Base-by-base conservation (phyloP, 2,797 vertebrate genomes). In the Rhinatrema bivittatum region DNA sequence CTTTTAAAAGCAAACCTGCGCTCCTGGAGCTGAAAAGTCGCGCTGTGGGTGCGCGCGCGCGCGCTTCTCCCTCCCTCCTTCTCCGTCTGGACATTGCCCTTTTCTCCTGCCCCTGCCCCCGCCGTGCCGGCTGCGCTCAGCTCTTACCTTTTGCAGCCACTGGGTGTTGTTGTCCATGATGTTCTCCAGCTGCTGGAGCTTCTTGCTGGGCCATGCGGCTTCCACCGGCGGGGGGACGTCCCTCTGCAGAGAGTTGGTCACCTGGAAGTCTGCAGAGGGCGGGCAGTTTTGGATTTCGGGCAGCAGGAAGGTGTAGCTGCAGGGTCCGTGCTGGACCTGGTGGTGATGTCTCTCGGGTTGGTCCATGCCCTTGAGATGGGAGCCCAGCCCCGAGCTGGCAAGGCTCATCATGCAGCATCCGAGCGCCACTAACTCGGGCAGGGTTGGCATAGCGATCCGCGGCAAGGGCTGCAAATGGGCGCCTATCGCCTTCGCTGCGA, bases 71-170 rank as follows among this genome's bases (percentile, higher is more conserved):
- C n/a, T n/a, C n/a, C n/a, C n/a, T n/a, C n/a, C n/a, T n/a, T n/a
- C n/a, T n/a, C n/a, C n/a, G n/a, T n/a, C n/a, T n/a, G n/a, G n/a
- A n/a, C n/a, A n/a, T n/a, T n/a, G n/a, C n/a, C n/a, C n/a, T n/a
- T n/a, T n/a, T n/a, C n/a, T n/a, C n/a, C n/a, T n/a, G n/a, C n/a
- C n/a, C n/a, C n/a, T n/a, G n/a, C n/a, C n/a, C n/a, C n/a, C n/a
- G n/a, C n/a, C n/a, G n/a, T n/a, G n/a, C n/a, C n/a, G n/a, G n/a
- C n/a, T n/a, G n/a, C n/a, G n/a, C n/a, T n/a, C n/a, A n/a, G n/a
- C n/a, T 4, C 42, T 33, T 81, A 90, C 88, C 86, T 88, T 90
- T 49, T 81, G 83, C 30, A 90, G 65, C 87, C 88, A 88, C 54
- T 80, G 78, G 5, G 87, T 90, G 60, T 89, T 88, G 51, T 90